phyloP scores from a whole-genome alignment of 2,797 vertebrate species.

The Scomberomorus guttatus region DNA sequence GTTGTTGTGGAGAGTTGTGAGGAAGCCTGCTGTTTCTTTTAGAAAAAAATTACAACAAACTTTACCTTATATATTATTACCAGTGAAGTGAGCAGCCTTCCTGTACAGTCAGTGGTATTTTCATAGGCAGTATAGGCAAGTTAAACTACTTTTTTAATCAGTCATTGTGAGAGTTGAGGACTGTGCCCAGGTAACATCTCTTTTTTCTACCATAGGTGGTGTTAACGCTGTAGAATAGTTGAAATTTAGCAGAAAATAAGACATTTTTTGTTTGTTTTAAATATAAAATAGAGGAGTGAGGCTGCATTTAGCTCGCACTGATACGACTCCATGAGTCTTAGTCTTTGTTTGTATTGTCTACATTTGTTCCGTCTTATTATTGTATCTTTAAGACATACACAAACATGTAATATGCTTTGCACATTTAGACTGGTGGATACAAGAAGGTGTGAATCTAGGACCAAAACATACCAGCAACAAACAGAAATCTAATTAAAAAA shows the following conservation, averaged over 20 bases:
- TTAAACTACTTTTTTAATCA: background rate
- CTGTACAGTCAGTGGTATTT: background rate
- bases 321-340: background rate
- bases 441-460: constrained; percentile 8
- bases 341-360: too few species aligned
- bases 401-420: too few species aligned
- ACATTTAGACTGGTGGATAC: background rate
- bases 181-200: background rate
- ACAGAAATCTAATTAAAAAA: background rate
- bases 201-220: background rate
- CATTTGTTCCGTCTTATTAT: too few species aligned
- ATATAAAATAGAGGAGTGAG: background rate
- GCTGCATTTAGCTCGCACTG: background rate
- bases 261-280: too few species aligned
- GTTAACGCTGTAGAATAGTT: background rate
- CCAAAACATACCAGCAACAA: background rate
- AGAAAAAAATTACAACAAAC: background rate
- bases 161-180: background rate
- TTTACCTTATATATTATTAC: background rate
- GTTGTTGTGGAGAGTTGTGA: too few species aligned
- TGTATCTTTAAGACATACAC: too few species aligned
- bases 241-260: background rate
- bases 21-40: background rate
- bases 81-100: background rate
- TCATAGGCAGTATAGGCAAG: background rate